A percentile compares a stretch with the other conserved stretches of the same genome.
Evolutionary conservation across 2,888 invertebrate species (phyloP).

Genomic region (Scaptodrosophila latifasciaeformis): DNA sequence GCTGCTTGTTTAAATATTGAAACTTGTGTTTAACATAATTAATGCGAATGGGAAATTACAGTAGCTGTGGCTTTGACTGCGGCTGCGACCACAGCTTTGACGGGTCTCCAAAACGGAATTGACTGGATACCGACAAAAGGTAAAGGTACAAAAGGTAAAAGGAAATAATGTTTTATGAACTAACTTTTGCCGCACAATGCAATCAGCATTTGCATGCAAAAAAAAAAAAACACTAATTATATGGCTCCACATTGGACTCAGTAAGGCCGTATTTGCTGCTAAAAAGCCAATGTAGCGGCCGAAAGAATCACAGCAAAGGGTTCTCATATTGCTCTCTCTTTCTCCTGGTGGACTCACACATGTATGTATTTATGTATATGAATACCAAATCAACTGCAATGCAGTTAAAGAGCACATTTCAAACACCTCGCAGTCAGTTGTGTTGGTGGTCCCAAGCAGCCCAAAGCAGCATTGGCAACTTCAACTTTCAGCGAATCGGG

Average conservation of each 20-base stretch:
- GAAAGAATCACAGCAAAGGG: background rate
- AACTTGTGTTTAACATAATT: slow-evolving; percentile 65
- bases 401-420: slow-evolving; percentile 64
- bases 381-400: slow-evolving; percentile 63
- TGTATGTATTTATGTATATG: slow-evolving; percentile 27
- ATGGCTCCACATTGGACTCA: slow-evolving; percentile 24
- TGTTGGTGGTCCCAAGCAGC: slow-evolving; percentile 60
- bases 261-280: background rate
- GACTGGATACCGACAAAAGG: background rate
- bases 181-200: slow-evolving; percentile 21
- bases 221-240: slow-evolving; percentile 53
- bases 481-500: slow-evolving; percentile 9
- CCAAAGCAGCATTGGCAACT: too few relatives aligned
- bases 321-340: background rate
- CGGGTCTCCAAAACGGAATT: background rate
- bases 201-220: slow-evolving; percentile 55
- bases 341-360: background rate
- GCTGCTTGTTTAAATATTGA: slow-evolving; percentile 62
- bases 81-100: too few relatives aligned
- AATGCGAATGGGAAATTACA: slow-evolving; percentile 62
- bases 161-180: slow-evolving; percentile 1
- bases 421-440: slow-evolving; percentile 44
- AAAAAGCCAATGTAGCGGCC: background rate
- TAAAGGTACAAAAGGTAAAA: too few relatives aligned
- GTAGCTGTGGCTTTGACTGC: slow-evolving; percentile 26